Evolutionary conservation across 2,888 invertebrate species (phyloP), one percentile per base, ranked within the genome.

Genomic region (Tachina grossa): DNA sequence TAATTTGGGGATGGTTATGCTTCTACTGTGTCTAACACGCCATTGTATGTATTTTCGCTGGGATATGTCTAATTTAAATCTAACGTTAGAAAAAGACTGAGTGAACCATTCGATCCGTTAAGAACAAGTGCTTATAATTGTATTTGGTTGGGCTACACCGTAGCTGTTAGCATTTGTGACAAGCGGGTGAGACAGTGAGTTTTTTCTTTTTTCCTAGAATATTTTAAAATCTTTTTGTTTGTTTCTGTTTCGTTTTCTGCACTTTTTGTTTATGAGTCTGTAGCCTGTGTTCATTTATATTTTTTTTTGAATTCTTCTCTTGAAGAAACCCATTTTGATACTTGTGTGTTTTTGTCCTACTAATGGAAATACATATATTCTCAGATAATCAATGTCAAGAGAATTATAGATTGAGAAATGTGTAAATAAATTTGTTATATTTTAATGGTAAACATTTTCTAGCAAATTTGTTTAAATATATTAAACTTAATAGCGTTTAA

Each of bases 241-340:
- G 19, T 61, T 59, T 59, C 49, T 41, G 13, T 8, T 61, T 57
- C 5, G 16, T 49, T 53, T 76, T 19, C 3, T 39, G n/a, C 51
- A 19, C 14, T 39, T n/a, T 5, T 63, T 45, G 49, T 22, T 49
- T 51, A 31, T 31, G 31, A 31, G 13, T 49, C n/a, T 16, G 9
- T 49, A 14, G 13, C n/a, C n/a, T 43, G 43, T 10, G 2, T n/a
- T 31, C 1, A 55, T 55, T 55, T 55, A 45, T 2, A n/a, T 51
- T 22, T 14, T 2, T 31, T 31, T 43, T 59, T 1, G 43, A 22
- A 49, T 63, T 53, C 61, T 65, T 66, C 13, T 31, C 39, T n/a
- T 39, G 31, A 5, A 41, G 43, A 68, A 41, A 66, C 39, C 55
- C 53, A 89, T 89, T 78, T 68, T 47, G 53, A 31, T 63, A 71